Evolutionary conservation across 1,140 invertebrate species (phyloP), one percentile per base, ranked within the genome.

Genomic region (Drosophila nigrodunni): DNA sequence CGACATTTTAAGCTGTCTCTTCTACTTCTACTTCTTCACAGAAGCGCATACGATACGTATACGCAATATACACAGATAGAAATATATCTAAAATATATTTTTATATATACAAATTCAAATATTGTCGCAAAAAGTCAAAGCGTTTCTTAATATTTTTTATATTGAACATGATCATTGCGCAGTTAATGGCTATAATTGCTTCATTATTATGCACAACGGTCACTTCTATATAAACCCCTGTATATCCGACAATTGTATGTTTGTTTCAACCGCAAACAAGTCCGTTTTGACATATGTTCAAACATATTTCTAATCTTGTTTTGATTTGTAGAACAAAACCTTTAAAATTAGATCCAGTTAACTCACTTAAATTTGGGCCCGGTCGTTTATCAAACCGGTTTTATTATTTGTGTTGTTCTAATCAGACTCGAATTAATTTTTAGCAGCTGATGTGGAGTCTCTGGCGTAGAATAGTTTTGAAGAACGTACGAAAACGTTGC

Each of bases 171-270:
- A 30, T 62, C 76, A 78, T 75, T 55, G 61, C 68, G 43, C 37
- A 68, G 11, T 58, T 69, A 69, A 62, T 49, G 46, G 7, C 44
- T 57, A 57, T 88, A 87, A 87, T 87, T 83, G 73, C 69, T 72
- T 69, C 60, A 87, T 88, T 87, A 55, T 74, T 79, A 88, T 82
- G 66, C 79, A 77, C 54, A 47, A 6, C 79, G 13, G 25, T 74
- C 8, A 30, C 46, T 39, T 68, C 54, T 61, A 41, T 61, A 25
- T 73, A 73, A 59, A 46, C 43, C 62, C 68, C 34, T 49, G 49
- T 58, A 47, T 54, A 74, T 67, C 15, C 7, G 9, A 18, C 15
- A 54, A 54, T 37, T 54, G 13, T 35, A 13, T 34, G 13, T 8
- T 54, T 52, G 8, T 7, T 41, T 34, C 25, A 30, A 46, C 9